Evolutionary conservation across 2,113 vertebrate genomes (phyloP).

Genomic region (Pollimyrus isidori): DNA sequence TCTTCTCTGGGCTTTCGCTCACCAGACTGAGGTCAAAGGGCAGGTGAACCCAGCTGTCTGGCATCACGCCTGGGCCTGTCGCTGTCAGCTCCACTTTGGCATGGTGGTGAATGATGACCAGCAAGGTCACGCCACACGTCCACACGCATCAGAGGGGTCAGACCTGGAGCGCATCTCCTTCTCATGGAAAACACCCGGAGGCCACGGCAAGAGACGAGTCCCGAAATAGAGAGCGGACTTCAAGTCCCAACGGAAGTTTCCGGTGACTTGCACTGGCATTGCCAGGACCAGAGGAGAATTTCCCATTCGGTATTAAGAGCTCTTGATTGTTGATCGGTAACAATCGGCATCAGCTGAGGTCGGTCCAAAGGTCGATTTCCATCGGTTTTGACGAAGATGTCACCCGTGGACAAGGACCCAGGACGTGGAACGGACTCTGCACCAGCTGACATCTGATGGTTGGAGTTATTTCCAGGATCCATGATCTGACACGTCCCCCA

Average conservation of each 20-base stretch:
- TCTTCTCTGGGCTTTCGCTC: neutral
- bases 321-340: neutral
- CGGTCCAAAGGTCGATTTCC: too few relatives aligned
- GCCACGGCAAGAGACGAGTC: neutral
- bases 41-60: slow-evolving; percentile 14
- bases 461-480: neutral
- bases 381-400: neutral
- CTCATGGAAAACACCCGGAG: neutral
- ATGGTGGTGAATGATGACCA: neutral
- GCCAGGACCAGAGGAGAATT: neutral
- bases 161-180: neutral
- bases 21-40: neutral
- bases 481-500: neutral
- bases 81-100: slow-evolving; percentile 2
- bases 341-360: neutral
- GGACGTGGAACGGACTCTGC: neutral
- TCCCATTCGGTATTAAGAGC: neutral
- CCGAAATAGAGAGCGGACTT: neutral
- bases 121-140: slow-evolving; percentile 2
- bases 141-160: slow-evolving; percentile 1
- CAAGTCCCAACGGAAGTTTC: neutral
- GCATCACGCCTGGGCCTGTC: neutral
- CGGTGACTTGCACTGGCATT: neutral
- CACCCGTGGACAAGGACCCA: neutral
- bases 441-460: neutral